phyloP scores from a whole-genome alignment of 2,113 vertebrate species.

The Prietella phreatophila region DNA sequence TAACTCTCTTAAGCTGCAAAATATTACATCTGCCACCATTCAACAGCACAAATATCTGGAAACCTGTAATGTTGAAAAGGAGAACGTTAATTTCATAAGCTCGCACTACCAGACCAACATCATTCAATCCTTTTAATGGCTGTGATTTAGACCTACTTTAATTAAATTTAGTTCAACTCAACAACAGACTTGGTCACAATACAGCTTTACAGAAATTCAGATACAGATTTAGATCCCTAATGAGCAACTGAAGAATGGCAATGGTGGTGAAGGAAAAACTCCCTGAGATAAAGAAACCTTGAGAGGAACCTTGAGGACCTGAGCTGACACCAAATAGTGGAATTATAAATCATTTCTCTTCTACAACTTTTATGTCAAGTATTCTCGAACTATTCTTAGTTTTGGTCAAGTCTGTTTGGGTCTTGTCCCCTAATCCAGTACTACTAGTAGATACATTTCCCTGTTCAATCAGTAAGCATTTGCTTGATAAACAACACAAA shows the following conservation, averaged over 20 bases:
- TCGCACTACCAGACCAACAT: not conserved
- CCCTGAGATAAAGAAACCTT: not conserved
- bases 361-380: not conserved
- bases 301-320: not conserved
- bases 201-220: not conserved
- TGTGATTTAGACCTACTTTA: not conserved
- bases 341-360: not conserved
- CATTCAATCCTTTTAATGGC: not conserved
- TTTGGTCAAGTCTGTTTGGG: not conserved
- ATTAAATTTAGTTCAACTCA: not conserved
- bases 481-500: constrained; percentile 9
- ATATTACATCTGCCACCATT: not conserved
- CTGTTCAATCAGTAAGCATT: not conserved
- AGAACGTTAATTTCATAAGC: not conserved
- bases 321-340: not conserved
- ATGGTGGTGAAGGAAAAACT: not conserved
- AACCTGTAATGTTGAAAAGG: not conserved
- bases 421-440: not conserved
- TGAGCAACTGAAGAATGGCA: not conserved
- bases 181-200: not conserved
- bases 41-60: not conserved
- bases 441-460: not conserved
- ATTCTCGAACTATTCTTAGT: not conserved
- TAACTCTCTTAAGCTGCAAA: not conserved
- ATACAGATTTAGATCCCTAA: not conserved